Base-by-base conservation (phyloP, 2,113 vertebrate genomes). In the Actinemys pallida region DNA sequence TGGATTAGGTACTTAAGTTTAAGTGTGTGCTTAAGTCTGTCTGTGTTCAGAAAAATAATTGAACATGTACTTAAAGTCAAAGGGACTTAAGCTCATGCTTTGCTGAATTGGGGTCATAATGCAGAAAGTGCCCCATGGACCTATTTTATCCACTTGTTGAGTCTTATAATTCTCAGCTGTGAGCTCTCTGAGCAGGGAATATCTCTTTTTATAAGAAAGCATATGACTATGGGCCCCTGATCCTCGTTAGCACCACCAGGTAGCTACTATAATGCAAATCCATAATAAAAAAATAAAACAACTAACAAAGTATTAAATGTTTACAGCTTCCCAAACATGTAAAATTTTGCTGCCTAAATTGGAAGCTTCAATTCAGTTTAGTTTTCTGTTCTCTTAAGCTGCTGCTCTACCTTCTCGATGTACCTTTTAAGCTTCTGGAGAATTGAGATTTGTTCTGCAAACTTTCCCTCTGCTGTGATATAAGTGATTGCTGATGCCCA, bases 391-490 rank as follows among this genome's bases (percentile, higher is more conserved):
- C 8, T 9, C 4, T 35, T 7, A 69, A 69, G 17, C 2, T 52
- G 11, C 22, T 50, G 4, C 69, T 22, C 14, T 9, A 20, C 24
- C 65, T 62, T 25, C 2, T 47, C 1, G 45, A 3, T 25, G 12
- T 24, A 7, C 4, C 53, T 83, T 92, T 59, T 25, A 20, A 54
- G 3, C 53, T 86, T 89, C 17, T 31, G 12, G n/a, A 84, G 19
- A 84, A 5, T 2, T 19, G 65, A 16, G 25, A 89, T 12, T 62
- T 17, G 2, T 22, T 83, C 29, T n/a, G 29, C 35, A 79, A 87
- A 81, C 2, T 69, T 91, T 2, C 1, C 2, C 35, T 52, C n/a
- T 87, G 11, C 83, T 87, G 42, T 35, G 13, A 24, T 0, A 45
- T 8, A 69, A 10, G 10, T 35, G 29, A 83, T 53, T 57, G 1